Evolutionary conservation across 1,140 invertebrate genomes (phyloP).

Genomic region (Apis florea): DNA sequence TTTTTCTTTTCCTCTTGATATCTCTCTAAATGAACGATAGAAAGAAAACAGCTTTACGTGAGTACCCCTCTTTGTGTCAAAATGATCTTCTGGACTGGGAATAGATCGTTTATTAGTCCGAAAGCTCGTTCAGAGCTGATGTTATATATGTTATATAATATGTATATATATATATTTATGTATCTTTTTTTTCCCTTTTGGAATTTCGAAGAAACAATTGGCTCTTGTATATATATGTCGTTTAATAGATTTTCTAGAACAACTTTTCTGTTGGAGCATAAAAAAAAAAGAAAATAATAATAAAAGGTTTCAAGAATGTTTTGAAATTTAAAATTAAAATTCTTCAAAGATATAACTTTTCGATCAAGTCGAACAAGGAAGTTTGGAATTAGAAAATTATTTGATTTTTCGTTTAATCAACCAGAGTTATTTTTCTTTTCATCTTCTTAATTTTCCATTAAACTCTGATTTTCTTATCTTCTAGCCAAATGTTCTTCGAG

Average conservation of each 20-base stretch:
- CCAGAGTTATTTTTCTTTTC: not conserved
- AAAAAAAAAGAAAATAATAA: too few species aligned
- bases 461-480: not conserved
- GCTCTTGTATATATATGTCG: not conserved
- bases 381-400: not conserved
- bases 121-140: not conserved
- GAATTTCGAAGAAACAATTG: slow-evolving; percentile 18
- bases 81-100: not conserved
- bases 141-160: not conserved
- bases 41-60: not conserved
- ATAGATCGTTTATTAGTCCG: not conserved
- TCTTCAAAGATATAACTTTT: slow-evolving; percentile 59
- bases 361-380: slow-evolving; percentile 13
- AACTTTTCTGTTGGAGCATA: not conserved
- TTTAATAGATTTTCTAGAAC: not conserved
- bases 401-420: not conserved
- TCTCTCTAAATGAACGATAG: not conserved
- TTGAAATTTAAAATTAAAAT: slow-evolving; percentile 41
- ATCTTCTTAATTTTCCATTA: too few species aligned
- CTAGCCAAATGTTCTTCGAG: slow-evolving; percentile 21
- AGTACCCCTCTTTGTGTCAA: not conserved
- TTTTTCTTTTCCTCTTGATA: too few species aligned
- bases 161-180: not conserved
- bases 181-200: not conserved
- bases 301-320: too few species aligned